Evolutionary conservation across 2,888 invertebrate species (phyloP), one percentile per base, ranked within the genome.

Genomic region (Bruchidius siliquastri): DNA sequence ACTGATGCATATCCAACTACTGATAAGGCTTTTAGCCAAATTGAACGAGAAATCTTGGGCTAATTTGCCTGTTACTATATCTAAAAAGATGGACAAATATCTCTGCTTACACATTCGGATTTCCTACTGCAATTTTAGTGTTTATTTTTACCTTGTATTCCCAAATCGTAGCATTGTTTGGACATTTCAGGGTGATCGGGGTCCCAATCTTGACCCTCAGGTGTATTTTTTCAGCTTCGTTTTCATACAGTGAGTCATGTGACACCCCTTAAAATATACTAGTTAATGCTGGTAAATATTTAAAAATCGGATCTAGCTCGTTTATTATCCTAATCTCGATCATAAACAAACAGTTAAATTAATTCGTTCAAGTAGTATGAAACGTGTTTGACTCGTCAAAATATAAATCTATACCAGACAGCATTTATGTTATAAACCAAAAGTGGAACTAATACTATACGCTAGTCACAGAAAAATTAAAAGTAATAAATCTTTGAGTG

Each of bases 131-230:
- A 26, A 26, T 26, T 26, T 26, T n/a, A n/a, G n/a, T n/a, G n/a
- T 30, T 30, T 13, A 49, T 71, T 21, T 70, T 75, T 80, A 83
- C 84, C 81, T 83, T 83, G 75, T 81, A 83, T 76, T 83, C 82
- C 84, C 84, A 84, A 66, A 78, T 78, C n/a, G 72, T 75, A 70
- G 77, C 79, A 26, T 80, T 77, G 20, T 82, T 78, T 26, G 81
- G 79, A 74, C 84, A 84, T 76, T 82, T 82, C 66, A 84, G 76
- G 22, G 79, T 78, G n/a, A 83, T 75, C 71, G 80, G 81, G 6
- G 82, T 80, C 72, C 83, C 83, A 70, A 76, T 77, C 73, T 81
- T 83, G 30, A 82, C 80, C 71, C 81, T 79, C 68, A 82, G 74
- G 21, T 68, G 22, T 20, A 21, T 68, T 20, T 68, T 68, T 22